phyloP scores from a whole-genome alignment of 2,113 vertebrate genomes.

The Apodemus speciosus region DNA sequence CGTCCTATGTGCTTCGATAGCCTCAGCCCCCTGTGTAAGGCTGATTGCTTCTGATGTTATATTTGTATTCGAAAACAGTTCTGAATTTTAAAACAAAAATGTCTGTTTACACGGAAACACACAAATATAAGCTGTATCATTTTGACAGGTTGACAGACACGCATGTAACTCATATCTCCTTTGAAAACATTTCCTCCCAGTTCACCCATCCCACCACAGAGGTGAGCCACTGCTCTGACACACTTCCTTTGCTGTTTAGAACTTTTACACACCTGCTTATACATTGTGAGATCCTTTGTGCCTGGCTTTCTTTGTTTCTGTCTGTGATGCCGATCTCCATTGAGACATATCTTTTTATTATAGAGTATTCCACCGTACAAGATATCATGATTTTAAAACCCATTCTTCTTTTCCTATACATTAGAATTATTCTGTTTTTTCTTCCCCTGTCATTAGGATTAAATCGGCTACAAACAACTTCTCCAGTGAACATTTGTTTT shows the following conservation, averaged over 20 bases:
- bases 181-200: not conserved
- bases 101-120: not conserved
- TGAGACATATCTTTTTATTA: not conserved
- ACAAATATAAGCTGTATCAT: not conserved
- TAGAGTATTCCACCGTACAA: not conserved
- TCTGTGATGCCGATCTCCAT: not conserved
- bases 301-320: constrained; percentile 13
- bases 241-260: not conserved
- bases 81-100: constrained; percentile 27
- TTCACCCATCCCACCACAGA: not conserved
- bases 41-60: not conserved
- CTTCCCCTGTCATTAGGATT: not conserved
- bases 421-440: not conserved
- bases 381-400: not conserved
- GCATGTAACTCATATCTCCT: not conserved
- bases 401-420: not conserved
- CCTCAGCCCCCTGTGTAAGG: not conserved
- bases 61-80: not conserved
- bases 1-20: not conserved
- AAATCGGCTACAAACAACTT: not conserved
- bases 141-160: constrained; percentile 16
- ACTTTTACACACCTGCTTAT: not conserved
- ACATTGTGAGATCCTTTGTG: not conserved
- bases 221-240: not conserved
- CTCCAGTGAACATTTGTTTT: constrained; percentile 36